Evolutionary conservation across 2,113 vertebrate species (phyloP), one percentile per base, ranked within the genome.

Genomic region (Dicaeum eximium): DNA sequence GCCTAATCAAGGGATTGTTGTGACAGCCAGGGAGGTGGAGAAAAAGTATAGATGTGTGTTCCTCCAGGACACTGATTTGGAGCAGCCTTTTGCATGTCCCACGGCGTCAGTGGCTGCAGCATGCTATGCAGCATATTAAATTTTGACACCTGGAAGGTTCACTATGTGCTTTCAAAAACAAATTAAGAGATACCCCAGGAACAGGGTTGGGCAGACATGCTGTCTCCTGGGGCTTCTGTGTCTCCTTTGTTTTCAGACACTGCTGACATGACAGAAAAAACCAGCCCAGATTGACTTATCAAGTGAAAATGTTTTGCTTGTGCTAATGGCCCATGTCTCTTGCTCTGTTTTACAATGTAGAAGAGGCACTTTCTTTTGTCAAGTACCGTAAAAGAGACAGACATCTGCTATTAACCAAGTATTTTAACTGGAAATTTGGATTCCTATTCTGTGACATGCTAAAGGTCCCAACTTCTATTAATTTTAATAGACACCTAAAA

Each of bases 321-420:
- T 93, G 88, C 88, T 97, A 97, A 97, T 97, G 96, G 89, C 93
- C 56, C 17, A 12, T 75, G 94, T 96, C 95, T 97, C 90, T 91
- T 91, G 45, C 60, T 72, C 66, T 40, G 73, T 72, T 97, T 95
- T 94, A 92, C 94, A 95, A 60, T 53, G 83, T 94, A 72, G 47
- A 79, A 92, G 73, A 92, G 40, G 48, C 35, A 77, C 48, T 95
- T 92, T 67, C 73, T 73, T 92, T 92, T 64, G 67, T 80, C 71
- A 95, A 88, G 77, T 2, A 4, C 73, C 90, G 45, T 66, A 92
- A 94, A 91, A 86, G 69, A 95, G 64, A 74, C 75, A 90, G 47
- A 33, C 28, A 42, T 88, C 83, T 16, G 21, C 61, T 51, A 48
- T 56, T 77, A 94, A 65, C 28, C 9, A 35, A 58, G 31, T 50